Conservation (phyloP, 2,888 invertebrate genomes). For the Griposia aprilina region DNA sequence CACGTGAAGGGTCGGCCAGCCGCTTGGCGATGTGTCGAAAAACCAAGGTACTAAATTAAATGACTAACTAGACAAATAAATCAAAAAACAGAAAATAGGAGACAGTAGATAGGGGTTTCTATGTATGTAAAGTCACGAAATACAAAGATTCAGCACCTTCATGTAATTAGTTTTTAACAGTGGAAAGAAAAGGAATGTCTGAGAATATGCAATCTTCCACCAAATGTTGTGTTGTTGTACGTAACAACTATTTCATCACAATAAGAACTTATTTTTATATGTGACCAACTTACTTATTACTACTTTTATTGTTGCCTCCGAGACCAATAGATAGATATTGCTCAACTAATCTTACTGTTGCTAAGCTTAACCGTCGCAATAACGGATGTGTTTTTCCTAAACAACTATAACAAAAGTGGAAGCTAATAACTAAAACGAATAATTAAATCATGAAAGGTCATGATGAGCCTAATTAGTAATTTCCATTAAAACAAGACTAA, state of each 20-base stretch:
- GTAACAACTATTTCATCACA: too few species aligned
- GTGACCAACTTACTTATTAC: not conserved
- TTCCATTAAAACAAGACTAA: conserved; percentile 29
- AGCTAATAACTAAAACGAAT: conserved; percentile 1
- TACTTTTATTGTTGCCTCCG: not conserved
- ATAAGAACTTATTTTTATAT: not conserved
- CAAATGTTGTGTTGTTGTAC: too few species aligned
- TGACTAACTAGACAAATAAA: not conserved
- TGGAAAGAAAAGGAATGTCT: too few species aligned
- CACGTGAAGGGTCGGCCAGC: too few species aligned
- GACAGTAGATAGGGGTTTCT: not conserved
- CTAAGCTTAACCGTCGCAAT: not conserved
- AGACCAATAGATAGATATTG: not conserved
- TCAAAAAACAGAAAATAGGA: not conserved
- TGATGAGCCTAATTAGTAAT: conserved; percentile 30
- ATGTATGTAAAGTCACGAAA: not conserved
- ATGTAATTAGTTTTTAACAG: too few species aligned
- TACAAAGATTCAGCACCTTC: not conserved
- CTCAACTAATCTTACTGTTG: not conserved
- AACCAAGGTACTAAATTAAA: not conserved
- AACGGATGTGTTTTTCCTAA: not conserved
- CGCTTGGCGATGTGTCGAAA: too few species aligned
- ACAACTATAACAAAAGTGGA: not conserved
- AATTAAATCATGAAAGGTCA: conserved; percentile 5
- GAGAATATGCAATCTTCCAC: too few species aligned